phyloP scores from a whole-genome alignment of 1,140 invertebrate species.

The Drosophila ficusphila region DNA sequence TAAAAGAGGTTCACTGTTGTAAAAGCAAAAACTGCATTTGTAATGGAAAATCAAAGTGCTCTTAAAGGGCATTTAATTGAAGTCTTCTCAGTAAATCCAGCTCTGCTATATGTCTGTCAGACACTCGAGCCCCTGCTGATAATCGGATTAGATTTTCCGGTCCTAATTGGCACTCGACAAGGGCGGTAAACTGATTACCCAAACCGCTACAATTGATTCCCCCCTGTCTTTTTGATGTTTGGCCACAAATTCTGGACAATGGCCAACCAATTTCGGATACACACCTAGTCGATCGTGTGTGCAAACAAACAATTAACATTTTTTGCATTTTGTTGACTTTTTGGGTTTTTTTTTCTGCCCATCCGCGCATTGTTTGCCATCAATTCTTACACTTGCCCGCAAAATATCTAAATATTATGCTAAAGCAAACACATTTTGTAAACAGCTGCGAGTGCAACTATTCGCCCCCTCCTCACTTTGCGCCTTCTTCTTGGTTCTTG shows the following conservation, averaged over 20 bases:
- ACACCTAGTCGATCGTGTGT: not conserved
- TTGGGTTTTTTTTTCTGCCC: constrained; percentile 15
- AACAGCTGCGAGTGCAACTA: constrained; percentile 47
- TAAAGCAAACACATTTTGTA: constrained; percentile 45
- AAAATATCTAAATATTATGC: constrained; percentile 44
- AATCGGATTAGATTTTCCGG: constrained; percentile 41
- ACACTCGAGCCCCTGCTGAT: constrained; percentile 8
- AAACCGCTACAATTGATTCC: not conserved
- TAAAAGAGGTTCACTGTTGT: not conserved
- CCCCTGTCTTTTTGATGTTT: constrained; percentile 20
- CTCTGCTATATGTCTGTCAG: constrained; percentile 5
- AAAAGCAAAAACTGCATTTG: not conserved
- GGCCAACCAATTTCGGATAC: constrained; percentile 8
- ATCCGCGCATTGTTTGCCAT: constrained; percentile 32
- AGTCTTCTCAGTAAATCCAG: constrained; percentile 1
- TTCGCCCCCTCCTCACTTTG: not conserved
- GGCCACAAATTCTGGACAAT: constrained; percentile 16
- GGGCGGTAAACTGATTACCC: constrained; percentile 2
- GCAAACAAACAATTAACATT: constrained; percentile 40
- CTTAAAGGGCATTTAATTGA: not conserved
- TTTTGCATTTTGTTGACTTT: constrained; percentile 29
- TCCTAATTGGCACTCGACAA: constrained; percentile 41
- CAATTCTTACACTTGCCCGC: constrained; percentile 39
- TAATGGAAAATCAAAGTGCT: not conserved
- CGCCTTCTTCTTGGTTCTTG: not conserved